Base-by-base conservation (phyloP, 2,113 vertebrate genomes). In the Amphiprion ocellaris region DNA sequence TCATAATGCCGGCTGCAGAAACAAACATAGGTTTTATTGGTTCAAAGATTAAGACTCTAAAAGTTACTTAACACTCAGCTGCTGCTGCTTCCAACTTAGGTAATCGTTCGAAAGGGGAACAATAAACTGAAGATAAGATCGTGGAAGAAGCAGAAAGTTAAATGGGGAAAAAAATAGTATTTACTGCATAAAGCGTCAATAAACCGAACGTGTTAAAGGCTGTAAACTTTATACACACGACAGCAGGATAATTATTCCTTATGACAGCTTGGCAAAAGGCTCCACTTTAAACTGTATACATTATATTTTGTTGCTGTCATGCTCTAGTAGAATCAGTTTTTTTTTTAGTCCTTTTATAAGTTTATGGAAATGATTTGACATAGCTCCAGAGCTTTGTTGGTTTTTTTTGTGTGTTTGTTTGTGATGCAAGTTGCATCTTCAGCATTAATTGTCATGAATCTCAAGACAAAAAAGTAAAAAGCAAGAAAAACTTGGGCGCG, bases 21-120 rank as follows among this genome's bases (percentile, higher is more conserved):
- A 81, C 88, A 92, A 91, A 90, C 87, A 88, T 60, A 55, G 86
- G 82, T 81, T 74, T 85, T 84, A 85, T 60, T 62, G 12, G 82
- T 87, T 88, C 79, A 88, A 74, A 89, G 90, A 77, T 90, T 85
- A 89, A 87, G 76, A 75, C 15, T 41, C 54, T 68, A 28, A 19
- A 72, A 30, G 66, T 89, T 85, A 81, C 58, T 87, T 82, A 88
- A 65, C 24, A 0, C 47, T 86, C 69, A 73, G 65, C 77, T 68
- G 69, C 59, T 54, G 19, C 15, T 0, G 0, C 7, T 44, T 37
- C 16, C 46, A 4, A 19, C 23, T 33, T 24, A 33, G 46, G 61
- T 62, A 46, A 10, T 41, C 4, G 1, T 9, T 10, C 1, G 33
- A 49, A 49, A 15, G 47, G 47, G 4, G 15, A 49, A 49, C 5